phyloP scores from a whole-genome alignment of 2,113 vertebrate species.

The Rhizomys pruinosus region DNA sequence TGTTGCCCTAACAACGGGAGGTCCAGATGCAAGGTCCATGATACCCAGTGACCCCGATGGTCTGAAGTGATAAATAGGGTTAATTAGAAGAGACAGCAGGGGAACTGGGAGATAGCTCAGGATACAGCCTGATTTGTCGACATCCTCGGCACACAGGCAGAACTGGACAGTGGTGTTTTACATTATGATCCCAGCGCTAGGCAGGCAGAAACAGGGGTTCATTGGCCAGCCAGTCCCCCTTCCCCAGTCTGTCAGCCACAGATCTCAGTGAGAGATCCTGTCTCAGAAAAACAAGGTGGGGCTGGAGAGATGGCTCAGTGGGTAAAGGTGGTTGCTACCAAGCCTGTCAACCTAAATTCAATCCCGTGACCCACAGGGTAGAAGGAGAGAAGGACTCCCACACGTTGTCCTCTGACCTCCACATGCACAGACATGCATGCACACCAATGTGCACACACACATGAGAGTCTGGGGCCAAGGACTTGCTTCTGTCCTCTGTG shows the following conservation, averaged over 20 bases:
- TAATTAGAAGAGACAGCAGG: neutral
- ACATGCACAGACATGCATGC: neutral
- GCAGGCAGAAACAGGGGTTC: neutral
- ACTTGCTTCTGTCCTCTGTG: neutral
- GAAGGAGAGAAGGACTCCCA: neutral
- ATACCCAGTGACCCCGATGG: neutral
- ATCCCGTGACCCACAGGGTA: neutral
- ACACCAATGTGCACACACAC: neutral
- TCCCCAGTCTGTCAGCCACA: neutral
- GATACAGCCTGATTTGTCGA: too few species aligned
- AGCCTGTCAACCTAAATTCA: neutral
- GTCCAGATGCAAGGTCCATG: neutral
- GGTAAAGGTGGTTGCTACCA: neutral
- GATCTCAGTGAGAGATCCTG: neutral
- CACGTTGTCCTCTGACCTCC: neutral
- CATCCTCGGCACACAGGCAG: too few species aligned
- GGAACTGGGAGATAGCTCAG: neutral
- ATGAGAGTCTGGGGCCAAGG: neutral
- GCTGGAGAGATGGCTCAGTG: too few species aligned
- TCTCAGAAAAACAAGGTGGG: neutral
- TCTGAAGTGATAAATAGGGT: neutral
- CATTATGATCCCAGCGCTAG: neutral
- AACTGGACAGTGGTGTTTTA: too few species aligned
- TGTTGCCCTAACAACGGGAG: neutral
- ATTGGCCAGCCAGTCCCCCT: neutral